phyloP scores from a whole-genome alignment of 2,888 invertebrate genomes.

The Diaperis boleti region DNA sequence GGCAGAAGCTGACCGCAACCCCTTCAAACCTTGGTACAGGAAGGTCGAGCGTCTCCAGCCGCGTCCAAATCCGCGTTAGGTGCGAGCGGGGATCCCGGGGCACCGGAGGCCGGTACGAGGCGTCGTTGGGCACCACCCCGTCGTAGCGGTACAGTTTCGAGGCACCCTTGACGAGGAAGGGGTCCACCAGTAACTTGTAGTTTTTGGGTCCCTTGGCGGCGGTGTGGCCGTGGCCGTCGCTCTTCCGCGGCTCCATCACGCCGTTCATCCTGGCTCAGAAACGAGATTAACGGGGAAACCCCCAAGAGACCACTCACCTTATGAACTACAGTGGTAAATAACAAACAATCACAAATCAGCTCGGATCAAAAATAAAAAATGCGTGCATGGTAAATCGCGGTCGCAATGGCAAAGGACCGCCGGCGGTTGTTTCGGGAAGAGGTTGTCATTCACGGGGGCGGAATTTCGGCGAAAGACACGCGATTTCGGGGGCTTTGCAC shows the following conservation, averaged over 20 bases:
- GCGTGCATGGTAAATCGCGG: constrained; percentile 50
- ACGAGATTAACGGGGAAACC: not conserved
- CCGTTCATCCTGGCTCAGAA: constrained; percentile 69
- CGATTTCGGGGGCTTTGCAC: constrained; percentile 48
- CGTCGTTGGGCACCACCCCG: constrained; percentile 87
- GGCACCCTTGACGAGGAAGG: constrained; percentile 87
- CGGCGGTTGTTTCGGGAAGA: not conserved
- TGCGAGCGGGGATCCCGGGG: constrained; percentile 91
- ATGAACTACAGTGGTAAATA: constrained; percentile 30
- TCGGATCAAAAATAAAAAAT: constrained; percentile 57
- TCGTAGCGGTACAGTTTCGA: constrained; percentile 92
- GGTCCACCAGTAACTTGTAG: constrained; percentile 92
- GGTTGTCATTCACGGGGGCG: constrained; percentile 50
- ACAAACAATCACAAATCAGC: constrained; percentile 51
- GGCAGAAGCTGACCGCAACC: too few species aligned
- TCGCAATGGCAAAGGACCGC: constrained; percentile 45
- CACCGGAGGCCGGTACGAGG: constrained; percentile 78
- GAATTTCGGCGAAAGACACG: constrained; percentile 16
- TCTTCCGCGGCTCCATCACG: constrained; percentile 69
- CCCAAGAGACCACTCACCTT: constrained; percentile 29
- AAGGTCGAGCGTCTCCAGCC: constrained; percentile 85
- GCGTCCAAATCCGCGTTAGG: constrained; percentile 83
- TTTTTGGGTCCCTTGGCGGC: constrained; percentile 72
- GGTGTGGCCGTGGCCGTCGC: constrained; percentile 22
- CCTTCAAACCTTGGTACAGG: constrained; percentile 86